These are phyloP conservation scores for Anoplius nigerrimus DNA, from an alignment of 2,888 invertebrate species.

Conservation along the genomic window DNA sequence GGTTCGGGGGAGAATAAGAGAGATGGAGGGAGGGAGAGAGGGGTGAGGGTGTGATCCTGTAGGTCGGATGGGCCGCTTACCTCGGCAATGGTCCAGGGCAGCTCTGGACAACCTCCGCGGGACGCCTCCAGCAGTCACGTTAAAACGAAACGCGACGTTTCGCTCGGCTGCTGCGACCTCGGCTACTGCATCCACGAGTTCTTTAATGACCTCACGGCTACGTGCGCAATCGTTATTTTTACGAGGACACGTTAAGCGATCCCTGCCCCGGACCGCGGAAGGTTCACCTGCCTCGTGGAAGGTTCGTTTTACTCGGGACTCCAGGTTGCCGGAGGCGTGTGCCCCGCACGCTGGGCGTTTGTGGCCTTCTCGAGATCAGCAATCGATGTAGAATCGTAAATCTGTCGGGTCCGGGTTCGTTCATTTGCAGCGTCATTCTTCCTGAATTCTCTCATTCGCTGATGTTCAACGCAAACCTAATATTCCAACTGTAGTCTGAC, in stretches of 20 bases:
- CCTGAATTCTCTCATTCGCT: neutral
- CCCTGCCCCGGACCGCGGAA: slow-evolving; percentile 10
- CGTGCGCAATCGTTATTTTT: slow-evolving; percentile 65
- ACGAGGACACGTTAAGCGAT: slow-evolving; percentile 47
- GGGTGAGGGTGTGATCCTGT: neutral
- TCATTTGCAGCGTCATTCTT: no score
- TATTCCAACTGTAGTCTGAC: no score
- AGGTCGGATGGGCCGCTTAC: slow-evolving; percentile 35
- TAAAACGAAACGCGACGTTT: slow-evolving; percentile 56
- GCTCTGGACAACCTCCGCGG: slow-evolving; percentile 44
- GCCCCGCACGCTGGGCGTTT: neutral
- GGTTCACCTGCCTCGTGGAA: neutral
- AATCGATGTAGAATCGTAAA: neutral
- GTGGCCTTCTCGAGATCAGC: slow-evolving; percentile 3
- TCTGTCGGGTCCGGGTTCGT: no score
- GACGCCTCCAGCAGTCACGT: slow-evolving; percentile 56
- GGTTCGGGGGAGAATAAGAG: neutral
- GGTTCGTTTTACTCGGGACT: neutral
- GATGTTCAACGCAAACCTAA: no score
- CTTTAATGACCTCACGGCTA: slow-evolving; percentile 65
- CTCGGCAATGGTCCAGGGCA: slow-evolving; percentile 43
- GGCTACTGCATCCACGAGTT: slow-evolving; percentile 57
- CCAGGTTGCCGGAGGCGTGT: neutral
- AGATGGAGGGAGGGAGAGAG: neutral
- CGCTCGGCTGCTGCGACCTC: slow-evolving; percentile 35